Evolutionary conservation across 1,140 invertebrate species (phyloP).

Genomic region (Oncopeltus fasciatus): DNA sequence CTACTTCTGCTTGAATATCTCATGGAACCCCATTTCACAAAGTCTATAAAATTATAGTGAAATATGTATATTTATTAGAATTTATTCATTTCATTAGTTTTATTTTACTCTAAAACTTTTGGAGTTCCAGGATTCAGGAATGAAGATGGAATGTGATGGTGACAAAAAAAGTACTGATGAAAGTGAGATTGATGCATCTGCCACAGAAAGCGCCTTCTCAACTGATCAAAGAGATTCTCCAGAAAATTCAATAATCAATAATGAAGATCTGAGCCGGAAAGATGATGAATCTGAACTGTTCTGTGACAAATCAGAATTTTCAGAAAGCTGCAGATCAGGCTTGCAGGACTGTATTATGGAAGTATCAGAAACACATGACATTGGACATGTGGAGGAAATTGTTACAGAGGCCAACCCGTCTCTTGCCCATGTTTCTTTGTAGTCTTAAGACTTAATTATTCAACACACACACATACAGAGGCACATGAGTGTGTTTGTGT

Average conservation of each 20-base stretch:
- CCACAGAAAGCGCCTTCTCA: conserved; percentile 18
- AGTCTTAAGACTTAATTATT: too few relatives aligned
- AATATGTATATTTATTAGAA: too few relatives aligned
- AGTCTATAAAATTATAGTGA: too few relatives aligned
- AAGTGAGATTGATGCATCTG: conserved; percentile 16
- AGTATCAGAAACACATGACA: background rate
- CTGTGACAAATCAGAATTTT: background rate
- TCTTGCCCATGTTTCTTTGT: too few relatives aligned
- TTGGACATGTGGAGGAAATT: too few relatives aligned
- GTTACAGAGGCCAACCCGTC: too few relatives aligned
- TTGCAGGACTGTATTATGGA: background rate
- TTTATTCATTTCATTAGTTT: too few relatives aligned
- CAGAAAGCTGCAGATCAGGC: background rate
- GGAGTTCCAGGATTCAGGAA: background rate
- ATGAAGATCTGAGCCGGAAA: background rate
- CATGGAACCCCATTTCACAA: too few relatives aligned
- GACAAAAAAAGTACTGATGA: conserved; percentile 6
- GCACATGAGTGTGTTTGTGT: too few relatives aligned
- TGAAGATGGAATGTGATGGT: conserved; percentile 2
- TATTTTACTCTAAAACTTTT: too few relatives aligned
- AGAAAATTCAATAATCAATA: conserved; percentile 6
- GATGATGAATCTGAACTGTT: background rate
- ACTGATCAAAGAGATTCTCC: conserved; percentile 16
- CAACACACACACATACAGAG: too few relatives aligned
- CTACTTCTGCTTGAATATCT: too few relatives aligned